Conservation (phyloP, 2,113 vertebrate species). For the Spea bombifrons region DNA sequence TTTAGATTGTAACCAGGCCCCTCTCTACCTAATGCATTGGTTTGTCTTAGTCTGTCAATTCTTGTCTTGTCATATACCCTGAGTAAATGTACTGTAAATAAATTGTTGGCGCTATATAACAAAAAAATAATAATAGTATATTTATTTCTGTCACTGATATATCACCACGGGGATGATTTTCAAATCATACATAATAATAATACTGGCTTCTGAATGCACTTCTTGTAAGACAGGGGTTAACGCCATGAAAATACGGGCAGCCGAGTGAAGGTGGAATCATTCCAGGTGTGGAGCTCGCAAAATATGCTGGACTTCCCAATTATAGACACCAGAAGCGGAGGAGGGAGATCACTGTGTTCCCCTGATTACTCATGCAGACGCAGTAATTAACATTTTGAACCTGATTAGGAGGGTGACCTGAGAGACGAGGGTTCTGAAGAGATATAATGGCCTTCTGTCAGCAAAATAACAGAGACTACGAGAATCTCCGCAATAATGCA, state of each 20-base stretch:
- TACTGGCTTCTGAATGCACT: not conserved
- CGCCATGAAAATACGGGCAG: not conserved
- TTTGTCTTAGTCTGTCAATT: too few species aligned
- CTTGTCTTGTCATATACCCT: too few species aligned
- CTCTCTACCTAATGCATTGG: too few species aligned
- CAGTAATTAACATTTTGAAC: slow-evolving; percentile 87
- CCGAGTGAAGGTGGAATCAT: not conserved
- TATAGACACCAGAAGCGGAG: slow-evolving; percentile 64
- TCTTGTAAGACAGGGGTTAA: not conserved
- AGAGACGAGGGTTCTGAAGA: slow-evolving; percentile 54
- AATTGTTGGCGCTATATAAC: too few species aligned
- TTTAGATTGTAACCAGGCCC: too few species aligned
- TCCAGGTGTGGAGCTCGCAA: slow-evolving; percentile 56
- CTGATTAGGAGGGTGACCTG: slow-evolving; percentile 71
- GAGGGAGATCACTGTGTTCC: slow-evolving; percentile 57
- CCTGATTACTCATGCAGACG: slow-evolving; percentile 71
- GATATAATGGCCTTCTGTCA: slow-evolving; percentile 25
- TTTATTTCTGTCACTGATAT: too few species aligned
- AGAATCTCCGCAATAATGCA: slow-evolving; percentile 5
- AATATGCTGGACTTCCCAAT: slow-evolving; percentile 73
- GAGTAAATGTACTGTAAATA: too few species aligned
- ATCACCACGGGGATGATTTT: too few species aligned
- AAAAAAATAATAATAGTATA: too few species aligned
- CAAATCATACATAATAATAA: too few species aligned
- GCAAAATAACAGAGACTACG: slow-evolving; percentile 13